phyloP scores from a whole-genome alignment of 2,797 vertebrate species.

The Danio albolineatus region DNA sequence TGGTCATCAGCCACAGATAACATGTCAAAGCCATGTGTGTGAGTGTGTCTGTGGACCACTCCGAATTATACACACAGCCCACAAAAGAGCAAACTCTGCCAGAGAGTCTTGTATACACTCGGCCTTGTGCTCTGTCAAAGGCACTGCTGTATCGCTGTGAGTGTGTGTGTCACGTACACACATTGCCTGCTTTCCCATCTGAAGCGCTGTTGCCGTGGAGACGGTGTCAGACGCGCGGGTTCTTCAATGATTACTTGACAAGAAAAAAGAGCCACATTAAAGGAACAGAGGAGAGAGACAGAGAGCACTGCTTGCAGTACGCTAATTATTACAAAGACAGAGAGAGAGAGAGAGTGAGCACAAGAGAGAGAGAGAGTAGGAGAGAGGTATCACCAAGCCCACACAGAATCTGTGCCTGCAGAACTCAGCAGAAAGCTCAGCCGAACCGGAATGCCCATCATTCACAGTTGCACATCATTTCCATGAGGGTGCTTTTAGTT shows the following conservation, averaged over 20 bases:
- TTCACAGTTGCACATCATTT: slow-evolving; percentile 5
- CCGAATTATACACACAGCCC: slow-evolving; percentile 41
- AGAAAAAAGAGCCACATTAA: slow-evolving; percentile 79
- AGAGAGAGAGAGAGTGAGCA: slow-evolving; percentile 41
- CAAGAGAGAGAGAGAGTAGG: slow-evolving; percentile 35
- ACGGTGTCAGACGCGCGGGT: slow-evolving; percentile 94
- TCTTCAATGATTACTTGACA: slow-evolving; percentile 90
- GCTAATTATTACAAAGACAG: slow-evolving; percentile 64
- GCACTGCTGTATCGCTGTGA: slow-evolving; percentile 51
- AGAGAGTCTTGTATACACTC: slow-evolving; percentile 47
- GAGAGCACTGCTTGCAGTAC: slow-evolving; percentile 62
- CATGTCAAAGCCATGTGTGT: neutral
- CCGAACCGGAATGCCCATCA: neutral
- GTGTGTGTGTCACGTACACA: slow-evolving; percentile 45
- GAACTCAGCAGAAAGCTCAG: slow-evolving; percentile 1
- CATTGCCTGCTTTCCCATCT: slow-evolving; percentile 82
- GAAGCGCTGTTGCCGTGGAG: slow-evolving; percentile 91
- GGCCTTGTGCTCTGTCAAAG: slow-evolving; percentile 54
- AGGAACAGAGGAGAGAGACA: slow-evolving; percentile 69
- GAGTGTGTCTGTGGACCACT: neutral
- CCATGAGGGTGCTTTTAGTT: neutral
- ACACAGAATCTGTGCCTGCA: slow-evolving; percentile 1
- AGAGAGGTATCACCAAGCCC: neutral
- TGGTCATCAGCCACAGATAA: neutral
- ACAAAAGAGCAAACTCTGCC: slow-evolving; percentile 59